Evolutionary conservation across 2,797 vertebrate species (phyloP).

Genomic region (Mormyrops attenuatus): DNA sequence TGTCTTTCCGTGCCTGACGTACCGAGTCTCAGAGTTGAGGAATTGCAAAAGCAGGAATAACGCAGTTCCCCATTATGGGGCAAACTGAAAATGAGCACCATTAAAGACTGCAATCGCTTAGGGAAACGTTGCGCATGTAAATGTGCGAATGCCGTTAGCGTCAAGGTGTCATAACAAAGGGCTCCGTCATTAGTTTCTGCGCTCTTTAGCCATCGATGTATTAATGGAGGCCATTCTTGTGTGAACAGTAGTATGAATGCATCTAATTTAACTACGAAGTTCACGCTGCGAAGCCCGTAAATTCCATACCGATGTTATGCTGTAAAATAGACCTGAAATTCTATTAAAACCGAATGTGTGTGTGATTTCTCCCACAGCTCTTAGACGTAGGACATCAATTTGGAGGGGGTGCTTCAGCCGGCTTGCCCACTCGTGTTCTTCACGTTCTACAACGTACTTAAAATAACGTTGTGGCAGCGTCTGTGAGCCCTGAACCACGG

Average conservation of each 20-base stretch:
- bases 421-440: constrained; percentile 32
- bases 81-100: neutral
- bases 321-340: constrained; percentile 22
- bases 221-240: constrained; percentile 3
- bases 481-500: constrained; percentile 25
- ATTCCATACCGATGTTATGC: constrained; percentile 23
- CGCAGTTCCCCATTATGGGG: neutral
- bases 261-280: constrained; percentile 7
- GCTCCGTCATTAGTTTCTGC: neutral
- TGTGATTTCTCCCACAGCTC: neutral
- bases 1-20: neutral
- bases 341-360: constrained; percentile 23
- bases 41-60: neutral
- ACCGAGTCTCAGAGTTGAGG: neutral
- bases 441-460: constrained; percentile 40
- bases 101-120: neutral
- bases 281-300: neutral
- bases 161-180: neutral
- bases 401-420: neutral
- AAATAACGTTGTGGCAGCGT: constrained; percentile 43
- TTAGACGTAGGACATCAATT: constrained; percentile 13
- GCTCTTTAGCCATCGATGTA: neutral
- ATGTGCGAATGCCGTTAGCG: neutral
- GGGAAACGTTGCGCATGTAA: neutral
- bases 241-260: constrained; percentile 17